A percentile compares a stretch with the other conserved stretches of the same genome.
These are phyloP conservation scores for Brachypalpus laphriformis DNA, from an alignment of 2,888 invertebrate genomes.

Conservation along the genomic window DNA sequence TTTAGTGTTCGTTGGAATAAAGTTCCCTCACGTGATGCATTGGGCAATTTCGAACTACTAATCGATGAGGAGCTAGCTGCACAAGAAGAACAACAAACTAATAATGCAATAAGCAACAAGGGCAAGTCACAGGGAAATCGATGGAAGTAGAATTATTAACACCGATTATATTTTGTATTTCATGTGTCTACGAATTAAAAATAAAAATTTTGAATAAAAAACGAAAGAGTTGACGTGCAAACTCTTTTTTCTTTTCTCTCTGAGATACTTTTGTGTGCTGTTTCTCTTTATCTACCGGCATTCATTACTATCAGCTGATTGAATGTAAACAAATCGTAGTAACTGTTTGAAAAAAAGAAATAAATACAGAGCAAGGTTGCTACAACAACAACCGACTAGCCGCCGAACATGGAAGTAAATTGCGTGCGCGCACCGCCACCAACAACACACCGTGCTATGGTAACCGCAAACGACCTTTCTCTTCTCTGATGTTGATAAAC, in stretches of 20 bases:
- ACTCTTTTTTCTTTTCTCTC: slow-evolving; percentile 17
- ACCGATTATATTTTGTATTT: neutral
- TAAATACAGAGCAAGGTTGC: slow-evolving; percentile 70
- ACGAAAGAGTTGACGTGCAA: slow-evolving; percentile 52
- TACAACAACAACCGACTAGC: slow-evolving; percentile 7
- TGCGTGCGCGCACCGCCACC: slow-evolving; percentile 4
- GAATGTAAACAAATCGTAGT: slow-evolving; percentile 59
- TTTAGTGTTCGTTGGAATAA: slow-evolving; percentile 93
- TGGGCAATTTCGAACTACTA: slow-evolving; percentile 92
- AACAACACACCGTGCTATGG: slow-evolving; percentile 26
- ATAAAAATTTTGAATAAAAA: slow-evolving; percentile 3
- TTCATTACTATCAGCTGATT: slow-evolving; percentile 57
- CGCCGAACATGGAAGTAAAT: slow-evolving; percentile 57
- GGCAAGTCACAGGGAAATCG: slow-evolving; percentile 77
- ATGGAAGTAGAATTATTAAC: slow-evolving; percentile 77
- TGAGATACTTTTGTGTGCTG: slow-evolving; percentile 37
- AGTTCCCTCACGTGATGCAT: slow-evolving; percentile 88
- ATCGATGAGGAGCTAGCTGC: slow-evolving; percentile 92
- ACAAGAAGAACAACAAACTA: slow-evolving; percentile 84
- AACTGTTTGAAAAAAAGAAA: neutral
- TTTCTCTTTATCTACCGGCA: slow-evolving; percentile 58
- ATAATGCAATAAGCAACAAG: slow-evolving; percentile 67
- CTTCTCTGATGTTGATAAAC: slow-evolving; percentile 64
- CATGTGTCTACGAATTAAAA: neutral
- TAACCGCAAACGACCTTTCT: slow-evolving; percentile 70